phyloP scores from a whole-genome alignment of 2,113 vertebrate species.

The Phylloscopus trochilus region DNA sequence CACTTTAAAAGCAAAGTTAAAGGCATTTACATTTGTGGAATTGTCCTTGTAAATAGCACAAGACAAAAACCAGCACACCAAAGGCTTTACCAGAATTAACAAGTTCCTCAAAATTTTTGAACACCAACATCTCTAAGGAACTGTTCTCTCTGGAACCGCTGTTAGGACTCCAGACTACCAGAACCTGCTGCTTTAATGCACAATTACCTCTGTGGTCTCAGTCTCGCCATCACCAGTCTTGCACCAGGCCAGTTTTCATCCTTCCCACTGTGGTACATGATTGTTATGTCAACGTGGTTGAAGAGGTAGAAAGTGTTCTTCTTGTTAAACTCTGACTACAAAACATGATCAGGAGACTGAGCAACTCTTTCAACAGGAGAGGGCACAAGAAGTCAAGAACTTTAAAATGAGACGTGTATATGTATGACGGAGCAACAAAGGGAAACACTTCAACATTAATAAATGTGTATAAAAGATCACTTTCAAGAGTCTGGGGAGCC shows the following conservation, averaged over 20 bases:
- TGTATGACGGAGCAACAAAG: background rate
- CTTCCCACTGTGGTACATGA: conserved; percentile 82
- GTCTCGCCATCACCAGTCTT: conserved; percentile 81
- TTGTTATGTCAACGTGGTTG: conserved; percentile 89
- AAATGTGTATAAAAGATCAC: background rate
- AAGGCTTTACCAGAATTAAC: background rate
- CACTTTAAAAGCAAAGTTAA: background rate
- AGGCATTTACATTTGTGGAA: background rate
- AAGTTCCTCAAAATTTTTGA: background rate
- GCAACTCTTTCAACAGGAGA: conserved; percentile 31
- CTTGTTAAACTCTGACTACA: conserved; percentile 86
- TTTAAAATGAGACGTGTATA: background rate
- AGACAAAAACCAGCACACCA: background rate
- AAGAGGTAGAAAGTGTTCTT: conserved; percentile 88
- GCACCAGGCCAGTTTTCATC: conserved; percentile 74
- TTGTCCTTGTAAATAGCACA: background rate
- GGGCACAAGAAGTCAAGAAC: conserved; percentile 5
- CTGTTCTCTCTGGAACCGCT: background rate
- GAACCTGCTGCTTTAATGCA: background rate
- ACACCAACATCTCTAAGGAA: background rate
- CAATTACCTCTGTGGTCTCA: conserved; percentile 86
- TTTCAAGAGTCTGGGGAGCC: background rate
- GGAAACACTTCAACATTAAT: background rate
- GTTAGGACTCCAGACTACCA: background rate
- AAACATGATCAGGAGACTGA: conserved; percentile 26